Evolutionary conservation across 2,113 vertebrate genomes (phyloP), one percentile per base, ranked within the genome.

Genomic region (Apeltes quadracus): DNA sequence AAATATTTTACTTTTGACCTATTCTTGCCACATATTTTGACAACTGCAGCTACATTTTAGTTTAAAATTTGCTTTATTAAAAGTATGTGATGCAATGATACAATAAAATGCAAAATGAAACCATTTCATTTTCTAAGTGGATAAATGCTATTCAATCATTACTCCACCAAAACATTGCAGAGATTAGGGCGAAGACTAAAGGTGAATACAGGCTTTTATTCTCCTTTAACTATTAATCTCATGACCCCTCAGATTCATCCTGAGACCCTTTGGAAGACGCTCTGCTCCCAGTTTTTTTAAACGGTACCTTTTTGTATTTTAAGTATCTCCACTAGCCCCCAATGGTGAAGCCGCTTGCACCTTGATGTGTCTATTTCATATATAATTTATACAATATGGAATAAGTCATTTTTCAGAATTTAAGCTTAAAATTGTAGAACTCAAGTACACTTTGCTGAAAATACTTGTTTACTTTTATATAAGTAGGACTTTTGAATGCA

Each of bases 271-370:
- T 56, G 53, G 51, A 69, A 39, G 18, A 15, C 6, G 23, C 12
- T 34, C 18, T 6, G 27, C 16, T 8, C 7, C 1, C 32, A 44
- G 18, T 13, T n/a, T n/a, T 39, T 1, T 4, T 15, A 59, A 51
- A 10, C 20, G 32, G 5, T 14, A 27, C 61, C 1, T 18, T 23
- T 55, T 20, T 39, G n/a, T 22, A 10, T 41, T 32, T 15, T 13
- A 43, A 22, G 36, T 15, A 4, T 16, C 10, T 59, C 56, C 50
- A 38, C 20, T 22, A 25, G 8, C 13, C 14, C n/a, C 23, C 50
- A 51, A 4, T 16, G 16, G n/a, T 76, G n/a, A 25, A 68, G 36
- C 38, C 56, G 51, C n/a, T 54, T 54, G 34, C 4, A 54, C 57
- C 39, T 15, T 51, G 7, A 66, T 57, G 22, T 18, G 39, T 32